Percentiles rank a stretch among this genome's conserved stretches.
Evolutionary conservation across 2,888 invertebrate genomes (phyloP).

Genomic region (Liopterus haemorrhoidalis): DNA sequence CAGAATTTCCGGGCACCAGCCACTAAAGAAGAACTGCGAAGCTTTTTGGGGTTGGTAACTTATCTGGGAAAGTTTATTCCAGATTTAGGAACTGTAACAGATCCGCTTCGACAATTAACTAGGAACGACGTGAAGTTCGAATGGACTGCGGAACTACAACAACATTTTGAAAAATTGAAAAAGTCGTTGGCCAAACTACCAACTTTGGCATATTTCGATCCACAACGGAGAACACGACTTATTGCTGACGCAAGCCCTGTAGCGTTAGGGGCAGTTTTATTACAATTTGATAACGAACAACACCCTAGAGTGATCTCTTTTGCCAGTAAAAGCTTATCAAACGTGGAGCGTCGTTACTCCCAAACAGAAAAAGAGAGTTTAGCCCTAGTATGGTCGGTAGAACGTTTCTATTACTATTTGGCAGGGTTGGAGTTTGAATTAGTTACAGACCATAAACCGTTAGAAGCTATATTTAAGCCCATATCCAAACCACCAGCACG

Average conservation of each 20-base stretch:
- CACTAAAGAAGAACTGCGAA: slow-evolving; percentile 4
- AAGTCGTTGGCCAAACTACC: slow-evolving; percentile 13
- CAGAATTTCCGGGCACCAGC: slow-evolving; percentile 2
- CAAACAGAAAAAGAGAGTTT: slow-evolving; percentile 41
- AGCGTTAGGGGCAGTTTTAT: slow-evolving; percentile 34
- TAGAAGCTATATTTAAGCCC: slow-evolving; percentile 37
- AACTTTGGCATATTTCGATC: slow-evolving; percentile 31
- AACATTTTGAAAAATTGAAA: slow-evolving; percentile 10
- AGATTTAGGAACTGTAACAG: no score
- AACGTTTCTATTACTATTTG: slow-evolving; percentile 42
- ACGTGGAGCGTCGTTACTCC: slow-evolving; percentile 34
- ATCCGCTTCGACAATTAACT: no score
- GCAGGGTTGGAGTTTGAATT: slow-evolving; percentile 42
- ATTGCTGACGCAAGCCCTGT: slow-evolving; percentile 36
- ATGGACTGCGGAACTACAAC: background rate
- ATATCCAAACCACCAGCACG: slow-evolving; percentile 29
- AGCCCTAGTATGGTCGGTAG: slow-evolving; percentile 41
- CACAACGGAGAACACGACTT: slow-evolving; percentile 26
- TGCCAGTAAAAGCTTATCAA: slow-evolving; percentile 32
- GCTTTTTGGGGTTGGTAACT: slow-evolving; percentile 1
- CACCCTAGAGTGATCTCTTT: slow-evolving; percentile 32
- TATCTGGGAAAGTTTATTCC: no score
- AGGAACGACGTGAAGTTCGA: no score
- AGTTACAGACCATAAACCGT: slow-evolving; percentile 38
- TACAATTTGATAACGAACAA: slow-evolving; percentile 30